Base-by-base conservation (phyloP, 2,797 vertebrate genomes). In the Meriones psammophilus region DNA sequence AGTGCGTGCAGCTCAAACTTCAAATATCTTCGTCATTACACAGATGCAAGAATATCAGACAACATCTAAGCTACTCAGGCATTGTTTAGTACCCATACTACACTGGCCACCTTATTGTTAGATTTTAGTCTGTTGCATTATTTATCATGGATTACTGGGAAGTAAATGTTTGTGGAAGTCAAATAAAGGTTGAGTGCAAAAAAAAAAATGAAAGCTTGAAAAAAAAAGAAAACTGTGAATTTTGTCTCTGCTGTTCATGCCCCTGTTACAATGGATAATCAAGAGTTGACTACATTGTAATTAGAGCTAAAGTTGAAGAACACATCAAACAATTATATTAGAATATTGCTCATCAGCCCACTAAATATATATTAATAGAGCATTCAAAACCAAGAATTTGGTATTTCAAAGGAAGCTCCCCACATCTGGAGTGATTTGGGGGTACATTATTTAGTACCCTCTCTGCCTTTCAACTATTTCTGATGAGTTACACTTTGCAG, bases 301-400 rank as follows among this genome's bases (percentile, higher is more conserved):
- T 97, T 97, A 97, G 46, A 91, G 94, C 28, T 91, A 78, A 94
- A 94, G 93, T 77, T 96, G 90, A 92, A 97, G 36, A 97, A 71
- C 42, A 86, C 26, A 88, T 68, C 24, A 92, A 93, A 97, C 88
- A 97, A 97, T 96, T 97, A 80, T 94, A 80, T 94, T 96, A 97
- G 95, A 98, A 96, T 97, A 94, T 92, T 95, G 81, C 96, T 97
- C 96, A 98, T 97, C 95, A 98, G 85, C 58, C 74, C 87, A 92
- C 84, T 94, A 92, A 89, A 94, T 97, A 89, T 95, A 95, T 94
- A 97, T 97, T 97, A 97, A 96, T 93, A 96, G 74, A 88, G 58
- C 94, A 97, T 96, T 97, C 68, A 95, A 94, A 97, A 94, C 20
- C 71, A 95, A 69, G 60, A 42, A 54, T 91, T 97, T 93, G 92